phyloP scores from a whole-genome alignment of 23 tunicate species.

The Oikopleura dioica region DNA sequence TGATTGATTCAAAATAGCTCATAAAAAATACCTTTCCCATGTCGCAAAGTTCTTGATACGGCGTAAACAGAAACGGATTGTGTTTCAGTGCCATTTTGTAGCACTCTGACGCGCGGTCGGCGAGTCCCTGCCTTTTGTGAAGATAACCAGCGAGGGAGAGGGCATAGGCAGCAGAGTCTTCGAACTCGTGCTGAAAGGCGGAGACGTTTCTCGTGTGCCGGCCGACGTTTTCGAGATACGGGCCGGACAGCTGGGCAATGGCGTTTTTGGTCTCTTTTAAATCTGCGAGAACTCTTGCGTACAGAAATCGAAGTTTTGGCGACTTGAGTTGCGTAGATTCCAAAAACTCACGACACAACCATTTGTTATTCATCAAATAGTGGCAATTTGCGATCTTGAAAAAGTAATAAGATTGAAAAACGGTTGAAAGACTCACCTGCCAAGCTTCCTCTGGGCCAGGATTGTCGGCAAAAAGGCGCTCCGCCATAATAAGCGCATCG shows the following conservation, averaged over 20 bases:
- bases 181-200: conserved; percentile 32
- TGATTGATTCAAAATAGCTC: not conserved
- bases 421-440: too few species aligned
- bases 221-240: not conserved
- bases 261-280: not conserved
- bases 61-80: conserved; percentile 63
- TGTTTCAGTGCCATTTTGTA: conserved; percentile 28
- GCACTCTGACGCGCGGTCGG: conserved; percentile 50
- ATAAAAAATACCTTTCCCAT: conserved; percentile 13
- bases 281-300: not conserved
- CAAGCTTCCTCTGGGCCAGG: not conserved
- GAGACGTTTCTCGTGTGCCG: not conserved
- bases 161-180: conserved; percentile 69
- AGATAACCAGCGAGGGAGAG: conserved; percentile 34
- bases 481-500: conserved; percentile 75
- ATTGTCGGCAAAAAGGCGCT: conserved; percentile 52
- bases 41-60: conserved; percentile 58
- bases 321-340: not conserved
- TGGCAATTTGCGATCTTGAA: not conserved
- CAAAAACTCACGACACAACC: not conserved
- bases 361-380: not conserved
- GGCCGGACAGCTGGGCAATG: not conserved
- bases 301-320: not conserved
- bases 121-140: conserved; percentile 34
- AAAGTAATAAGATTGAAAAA: too few species aligned